Evolutionary conservation across 2,797 vertebrate genomes (phyloP).

Genomic region (Leptatherina wallacei): DNA sequence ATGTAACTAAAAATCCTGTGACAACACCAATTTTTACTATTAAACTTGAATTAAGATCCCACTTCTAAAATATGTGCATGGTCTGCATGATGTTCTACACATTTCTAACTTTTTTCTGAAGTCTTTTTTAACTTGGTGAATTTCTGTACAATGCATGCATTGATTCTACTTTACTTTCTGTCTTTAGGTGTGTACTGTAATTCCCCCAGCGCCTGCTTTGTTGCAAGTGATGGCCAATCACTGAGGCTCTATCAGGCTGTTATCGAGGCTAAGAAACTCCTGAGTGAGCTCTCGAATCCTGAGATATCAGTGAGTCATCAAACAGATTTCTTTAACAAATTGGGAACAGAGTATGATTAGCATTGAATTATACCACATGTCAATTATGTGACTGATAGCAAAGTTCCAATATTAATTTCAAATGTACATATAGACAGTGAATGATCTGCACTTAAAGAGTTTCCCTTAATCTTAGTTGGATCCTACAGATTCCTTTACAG

Average conservation of each 20-base stretch:
- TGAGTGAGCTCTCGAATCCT: slow-evolving; percentile 95
- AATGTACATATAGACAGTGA: background rate
- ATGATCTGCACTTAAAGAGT: background rate
- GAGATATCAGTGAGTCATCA: slow-evolving; percentile 94
- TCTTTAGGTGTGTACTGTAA: slow-evolving; percentile 92
- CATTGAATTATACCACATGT: background rate
- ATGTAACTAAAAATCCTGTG: background rate
- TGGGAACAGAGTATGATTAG: background rate
- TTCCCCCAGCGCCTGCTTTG: slow-evolving; percentile 98
- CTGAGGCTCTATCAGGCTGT: slow-evolving; percentile 97
- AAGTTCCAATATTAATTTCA: background rate
- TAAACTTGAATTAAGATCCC: background rate
- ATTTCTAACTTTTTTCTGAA: background rate
- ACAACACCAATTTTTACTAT: slow-evolving; percentile 7
- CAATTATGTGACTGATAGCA: background rate
- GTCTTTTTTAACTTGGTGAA: background rate
- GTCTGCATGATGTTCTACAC: background rate
- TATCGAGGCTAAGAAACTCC: slow-evolving; percentile 96
- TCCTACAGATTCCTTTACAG: background rate
- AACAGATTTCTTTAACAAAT: slow-evolving; percentile 2
- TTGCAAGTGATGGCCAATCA: slow-evolving; percentile 95
- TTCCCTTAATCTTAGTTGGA: background rate
- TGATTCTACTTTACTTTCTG: background rate
- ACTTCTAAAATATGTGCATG: background rate
- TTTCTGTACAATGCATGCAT: background rate